Evolutionary conservation across 2,113 vertebrate species (phyloP).

Genomic region (Strix uralensis): DNA sequence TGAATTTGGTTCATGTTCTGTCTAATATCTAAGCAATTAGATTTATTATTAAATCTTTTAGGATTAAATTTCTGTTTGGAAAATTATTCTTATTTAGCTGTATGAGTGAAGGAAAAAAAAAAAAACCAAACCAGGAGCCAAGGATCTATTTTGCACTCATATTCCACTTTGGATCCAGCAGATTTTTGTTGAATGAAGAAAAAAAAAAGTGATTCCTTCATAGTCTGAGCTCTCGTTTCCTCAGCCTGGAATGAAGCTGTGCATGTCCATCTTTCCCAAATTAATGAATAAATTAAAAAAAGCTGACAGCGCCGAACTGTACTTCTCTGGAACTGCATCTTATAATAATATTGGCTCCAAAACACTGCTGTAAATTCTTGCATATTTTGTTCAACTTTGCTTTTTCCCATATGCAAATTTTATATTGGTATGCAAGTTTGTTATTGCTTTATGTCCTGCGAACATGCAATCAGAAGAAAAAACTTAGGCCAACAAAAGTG

Average conservation of each 20-base stretch:
- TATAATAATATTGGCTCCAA: background rate
- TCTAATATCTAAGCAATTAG: constrained; percentile 2
- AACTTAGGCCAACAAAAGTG: background rate
- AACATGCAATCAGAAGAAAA: background rate
- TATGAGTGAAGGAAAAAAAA: background rate
- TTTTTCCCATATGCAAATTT: background rate
- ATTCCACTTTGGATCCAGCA: background rate
- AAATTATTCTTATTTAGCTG: background rate
- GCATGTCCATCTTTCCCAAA: background rate
- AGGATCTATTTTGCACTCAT: background rate
- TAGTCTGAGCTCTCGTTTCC: background rate
- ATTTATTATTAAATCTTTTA: background rate
- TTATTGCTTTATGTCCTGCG: background rate
- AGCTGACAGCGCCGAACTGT: background rate
- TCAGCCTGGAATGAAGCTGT: background rate
- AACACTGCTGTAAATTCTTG: background rate
- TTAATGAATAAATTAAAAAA: background rate
- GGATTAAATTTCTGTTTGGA: background rate
- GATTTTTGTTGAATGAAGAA: background rate
- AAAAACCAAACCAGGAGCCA: background rate
- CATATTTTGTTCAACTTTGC: background rate
- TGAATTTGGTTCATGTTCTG: background rate
- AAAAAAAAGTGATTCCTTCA: background rate
- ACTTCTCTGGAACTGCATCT: background rate
- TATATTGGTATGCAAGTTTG: background rate